Evolutionary conservation across 2,113 vertebrate genomes (phyloP).

Genomic region (Anas platyrhynchos): DNA sequence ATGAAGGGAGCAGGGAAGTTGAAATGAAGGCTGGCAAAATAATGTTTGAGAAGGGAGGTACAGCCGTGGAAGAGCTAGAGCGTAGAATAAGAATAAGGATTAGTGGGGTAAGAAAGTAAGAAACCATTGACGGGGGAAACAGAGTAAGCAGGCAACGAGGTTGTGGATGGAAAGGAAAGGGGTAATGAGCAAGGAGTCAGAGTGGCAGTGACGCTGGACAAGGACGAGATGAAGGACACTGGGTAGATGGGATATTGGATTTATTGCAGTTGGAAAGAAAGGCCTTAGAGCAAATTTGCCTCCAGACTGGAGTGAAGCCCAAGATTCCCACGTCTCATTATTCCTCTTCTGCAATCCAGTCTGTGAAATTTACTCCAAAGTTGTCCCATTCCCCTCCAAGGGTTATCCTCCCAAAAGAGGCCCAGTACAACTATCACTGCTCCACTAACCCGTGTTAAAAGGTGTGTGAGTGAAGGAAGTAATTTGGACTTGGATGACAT

Average conservation of each 20-base stretch:
- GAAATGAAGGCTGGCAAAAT: background rate
- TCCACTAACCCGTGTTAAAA: background rate
- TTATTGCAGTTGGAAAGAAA: background rate
- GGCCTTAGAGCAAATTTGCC: background rate
- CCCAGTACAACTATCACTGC: background rate
- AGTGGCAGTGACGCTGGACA: background rate
- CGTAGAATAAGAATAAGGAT: background rate
- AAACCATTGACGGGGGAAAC: background rate
- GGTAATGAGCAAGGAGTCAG: background rate
- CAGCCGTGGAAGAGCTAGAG: background rate
- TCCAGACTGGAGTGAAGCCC: background rate
- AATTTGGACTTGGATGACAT: background rate
- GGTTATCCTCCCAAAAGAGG: background rate
- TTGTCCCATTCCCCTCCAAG: background rate
- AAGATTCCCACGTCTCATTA: background rate
- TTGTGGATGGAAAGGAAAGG: background rate
- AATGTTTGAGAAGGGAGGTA: background rate
- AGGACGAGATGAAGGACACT: background rate
- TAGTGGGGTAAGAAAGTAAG: background rate
- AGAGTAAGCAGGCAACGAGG: background rate
- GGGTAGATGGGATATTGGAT: background rate
- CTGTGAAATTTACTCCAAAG: background rate
- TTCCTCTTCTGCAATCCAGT: background rate
- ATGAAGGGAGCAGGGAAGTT: background rate
- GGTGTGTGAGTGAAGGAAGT: background rate